These are phyloP conservation scores for Sapayoa aenigma DNA, from an alignment of 2,113 vertebrate species.

Conservation along the genomic window DNA sequence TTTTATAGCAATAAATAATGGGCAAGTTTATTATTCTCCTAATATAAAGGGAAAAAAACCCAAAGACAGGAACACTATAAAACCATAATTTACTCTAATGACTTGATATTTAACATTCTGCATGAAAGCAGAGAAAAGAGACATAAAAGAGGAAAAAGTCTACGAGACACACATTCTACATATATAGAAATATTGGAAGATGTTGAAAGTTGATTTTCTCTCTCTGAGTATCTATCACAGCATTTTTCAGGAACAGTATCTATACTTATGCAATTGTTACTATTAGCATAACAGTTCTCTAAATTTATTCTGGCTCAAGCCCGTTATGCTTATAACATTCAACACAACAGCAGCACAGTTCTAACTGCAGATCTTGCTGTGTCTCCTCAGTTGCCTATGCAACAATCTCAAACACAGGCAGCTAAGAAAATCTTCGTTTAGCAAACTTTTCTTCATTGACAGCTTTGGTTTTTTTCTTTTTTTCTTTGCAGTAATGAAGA, in stretches of 20 bases:
- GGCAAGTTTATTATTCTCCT: background rate
- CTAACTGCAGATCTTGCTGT: background rate
- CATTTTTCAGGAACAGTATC: background rate
- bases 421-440: background rate
- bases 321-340: background rate
- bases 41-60: background rate
- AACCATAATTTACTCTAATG: background rate
- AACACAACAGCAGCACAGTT: background rate
- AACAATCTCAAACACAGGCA: background rate
- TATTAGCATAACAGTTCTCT: background rate
- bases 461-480: background rate
- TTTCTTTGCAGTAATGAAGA: background rate
- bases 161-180: background rate
- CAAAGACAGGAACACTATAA: background rate
- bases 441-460: background rate
- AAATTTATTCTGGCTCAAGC: background rate
- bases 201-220: background rate
- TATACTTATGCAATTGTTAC: background rate
- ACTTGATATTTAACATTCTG: background rate
- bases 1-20: background rate
- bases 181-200: background rate
- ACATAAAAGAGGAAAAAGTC: background rate
- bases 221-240: background rate
- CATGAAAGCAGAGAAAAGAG: background rate
- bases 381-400: background rate